Evolutionary conservation across 2,888 invertebrate genomes (phyloP), one percentile per base, ranked within the genome.

Genomic region (Entomobrya proxima): DNA sequence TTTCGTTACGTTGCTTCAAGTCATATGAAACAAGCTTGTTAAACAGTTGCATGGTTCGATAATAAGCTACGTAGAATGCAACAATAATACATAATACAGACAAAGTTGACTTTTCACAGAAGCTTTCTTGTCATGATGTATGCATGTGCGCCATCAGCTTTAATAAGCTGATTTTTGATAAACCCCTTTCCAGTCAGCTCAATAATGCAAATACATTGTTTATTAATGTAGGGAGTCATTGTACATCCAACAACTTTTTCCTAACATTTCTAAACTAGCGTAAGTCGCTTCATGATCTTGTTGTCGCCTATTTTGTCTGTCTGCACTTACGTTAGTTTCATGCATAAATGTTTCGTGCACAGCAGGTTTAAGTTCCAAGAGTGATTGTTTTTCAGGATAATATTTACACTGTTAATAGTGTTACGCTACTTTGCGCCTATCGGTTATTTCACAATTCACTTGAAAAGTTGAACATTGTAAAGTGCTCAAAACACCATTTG

Each of bases 11-110:
- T 47, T 44, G 44, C 72, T 72, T 50, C 72, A 27, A 72, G 30
- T 72, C 72, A 75, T 37, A 75, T 6, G 24, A 44, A 77, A 77
- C 76, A 77, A 77, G 40, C 76, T 75, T 55, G 47, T 21, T 55
- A 21, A 61, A 55, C 72, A 72, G 64, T 67, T 67, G 37, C 64
- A 67, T 67, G n/a, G 18, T 9, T 35, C 40, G 24, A 40, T 67
- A 67, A 67, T 67, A 67, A 67, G 37, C n/a, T 15, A 44, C n/a
- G 11, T 7, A 44, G 44, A 7, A 44, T 44, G 44, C n/a, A n/a
- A 44, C n/a, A 2, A 67, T 15, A 35, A 67, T 9, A n/a, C n/a
- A 52, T 21, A 24, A 30, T 61, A 32, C 58, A 58, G 32, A 15
- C 15, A 15, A n/a, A 44, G 44, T 13, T 55, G 35, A 61, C 61